Evolutionary conservation across 1,140 invertebrate species (phyloP), one percentile per base, ranked within the genome.

Genomic region (Heliconius hewitsoni): DNA sequence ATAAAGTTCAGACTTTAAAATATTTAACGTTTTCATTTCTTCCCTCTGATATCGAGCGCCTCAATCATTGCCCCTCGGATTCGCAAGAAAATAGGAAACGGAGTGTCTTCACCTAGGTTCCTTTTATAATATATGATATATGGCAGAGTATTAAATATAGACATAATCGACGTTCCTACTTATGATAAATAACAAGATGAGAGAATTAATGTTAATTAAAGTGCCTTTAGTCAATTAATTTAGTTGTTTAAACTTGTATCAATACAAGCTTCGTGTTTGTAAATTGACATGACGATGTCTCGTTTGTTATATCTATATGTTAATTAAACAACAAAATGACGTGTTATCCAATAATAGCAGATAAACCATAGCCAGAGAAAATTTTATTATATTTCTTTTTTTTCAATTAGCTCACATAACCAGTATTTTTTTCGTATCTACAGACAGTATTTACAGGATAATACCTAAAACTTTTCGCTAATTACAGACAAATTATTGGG

Each of bases 241-340:
- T 27, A 5, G n/a, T 30, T 66, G 34, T 42, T 72, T 72, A 46
- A 19, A 42, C 71, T 72, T 72, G 18, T 72, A 30, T 66, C 60
- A 46, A 46, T 46, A 46, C 42, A 73, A 60, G 71, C 23, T 73
- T 42, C 42, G 55, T 66, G 27, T 30, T 66, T 66, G 60, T 66
- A 30, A 30, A 66, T 16, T 30, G 60, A 66, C 60, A 30, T 66
- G 27, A 23, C 11, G 60, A 30, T 66, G 27, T 66, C 60, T 66
- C 30, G 27, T 66, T 27, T 66, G 23, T 27, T 30, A 27, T 66
- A 23, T 27, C 60, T 66, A 27, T 66, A 66, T 30, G 60, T 66
- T 66, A 66, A 66, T 66, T 27, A 30, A 66, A 30, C 27, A 30
- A 66, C 60, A 66, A 66, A 66, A 16, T 66, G 3, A 66, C 9